phyloP scores from a whole-genome alignment of 2,888 invertebrate species.

The Lissonota sp. region DNA sequence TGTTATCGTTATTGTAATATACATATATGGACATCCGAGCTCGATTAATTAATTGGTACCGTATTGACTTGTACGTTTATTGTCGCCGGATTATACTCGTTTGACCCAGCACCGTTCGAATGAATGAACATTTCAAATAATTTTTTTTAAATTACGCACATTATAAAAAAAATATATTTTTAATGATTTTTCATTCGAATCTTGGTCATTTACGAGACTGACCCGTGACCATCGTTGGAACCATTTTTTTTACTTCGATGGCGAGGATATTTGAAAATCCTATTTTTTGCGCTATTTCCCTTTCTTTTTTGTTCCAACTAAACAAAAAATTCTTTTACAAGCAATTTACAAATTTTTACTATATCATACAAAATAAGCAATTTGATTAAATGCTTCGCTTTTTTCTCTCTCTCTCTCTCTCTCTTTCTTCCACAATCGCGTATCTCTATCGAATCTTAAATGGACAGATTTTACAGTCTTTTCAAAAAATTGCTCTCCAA shows the following conservation, averaged over 20 bases:
- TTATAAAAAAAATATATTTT: too few relatives aligned
- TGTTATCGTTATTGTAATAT: neutral
- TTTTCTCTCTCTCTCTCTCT: slow-evolving; percentile 29
- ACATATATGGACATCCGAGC: slow-evolving; percentile 41
- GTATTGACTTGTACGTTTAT: slow-evolving; percentile 67
- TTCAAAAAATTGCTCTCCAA: slow-evolving; percentile 69
- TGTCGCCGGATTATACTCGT: slow-evolving; percentile 54
- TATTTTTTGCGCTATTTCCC: neutral
- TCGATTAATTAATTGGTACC: slow-evolving; percentile 60
- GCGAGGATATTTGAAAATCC: slow-evolving; percentile 28
- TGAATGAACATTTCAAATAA: too few relatives aligned
- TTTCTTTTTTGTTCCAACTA: slow-evolving; percentile 14
- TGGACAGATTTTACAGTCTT: slow-evolving; percentile 82
- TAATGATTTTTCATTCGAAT: too few relatives aligned
- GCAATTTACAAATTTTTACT: slow-evolving; percentile 47
- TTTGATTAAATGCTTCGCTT: slow-evolving; percentile 52
- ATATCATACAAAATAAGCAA: slow-evolving; percentile 44
- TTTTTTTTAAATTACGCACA: too few relatives aligned
- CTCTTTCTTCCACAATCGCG: slow-evolving; percentile 56
- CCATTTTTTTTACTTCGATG: slow-evolving; percentile 19
- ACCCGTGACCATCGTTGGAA: slow-evolving; percentile 39
- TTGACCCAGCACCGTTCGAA: neutral
- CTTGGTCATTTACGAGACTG: neutral
- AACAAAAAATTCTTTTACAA: slow-evolving; percentile 44
- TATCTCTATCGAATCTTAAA: slow-evolving; percentile 70